These are phyloP conservation scores for Acanthornis magna DNA, from an alignment of 2,797 vertebrate species.

Conservation along the genomic window DNA sequence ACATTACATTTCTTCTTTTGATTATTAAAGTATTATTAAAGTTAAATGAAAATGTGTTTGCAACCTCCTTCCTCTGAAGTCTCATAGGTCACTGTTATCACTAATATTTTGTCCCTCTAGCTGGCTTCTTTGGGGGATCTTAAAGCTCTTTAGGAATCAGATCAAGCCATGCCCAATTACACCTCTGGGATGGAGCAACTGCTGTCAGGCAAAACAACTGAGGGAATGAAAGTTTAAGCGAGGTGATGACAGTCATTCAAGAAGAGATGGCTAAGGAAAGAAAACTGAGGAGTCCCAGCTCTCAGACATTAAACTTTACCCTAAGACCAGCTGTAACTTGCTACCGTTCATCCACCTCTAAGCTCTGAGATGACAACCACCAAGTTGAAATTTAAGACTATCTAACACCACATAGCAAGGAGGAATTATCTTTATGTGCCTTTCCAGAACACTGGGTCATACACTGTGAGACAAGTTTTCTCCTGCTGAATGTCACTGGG, in stretches of 20 bases:
- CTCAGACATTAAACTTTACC: background rate
- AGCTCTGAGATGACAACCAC: background rate
- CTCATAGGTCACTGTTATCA: conserved; percentile 3
- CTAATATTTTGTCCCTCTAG: background rate
- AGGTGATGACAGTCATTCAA: background rate
- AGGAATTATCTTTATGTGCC: conserved; percentile 14
- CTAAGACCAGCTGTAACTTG: background rate
- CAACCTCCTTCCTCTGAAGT: conserved; percentile 7
- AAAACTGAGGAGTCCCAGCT: background rate
- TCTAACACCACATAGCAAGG: background rate
- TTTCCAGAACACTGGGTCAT: conserved; percentile 24
- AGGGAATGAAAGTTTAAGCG: background rate
- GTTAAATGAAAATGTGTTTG: conserved; percentile 55
- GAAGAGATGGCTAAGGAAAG: background rate
- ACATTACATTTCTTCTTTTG: conserved; percentile 65
- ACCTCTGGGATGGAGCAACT: background rate
- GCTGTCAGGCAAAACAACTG: background rate
- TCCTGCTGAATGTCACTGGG: conserved; percentile 15
- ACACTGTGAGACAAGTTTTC: background rate
- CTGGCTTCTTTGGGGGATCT: background rate
- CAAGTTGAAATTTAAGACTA: conserved; percentile 26
- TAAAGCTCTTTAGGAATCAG: background rate
- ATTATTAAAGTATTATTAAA: conserved; percentile 68
- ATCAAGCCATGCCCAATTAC: background rate
- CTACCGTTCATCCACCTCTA: background rate